These are phyloP conservation scores for Drosophila ananassae DNA, from an alignment of 1,140 invertebrate genomes.

Conservation along the genomic window DNA sequence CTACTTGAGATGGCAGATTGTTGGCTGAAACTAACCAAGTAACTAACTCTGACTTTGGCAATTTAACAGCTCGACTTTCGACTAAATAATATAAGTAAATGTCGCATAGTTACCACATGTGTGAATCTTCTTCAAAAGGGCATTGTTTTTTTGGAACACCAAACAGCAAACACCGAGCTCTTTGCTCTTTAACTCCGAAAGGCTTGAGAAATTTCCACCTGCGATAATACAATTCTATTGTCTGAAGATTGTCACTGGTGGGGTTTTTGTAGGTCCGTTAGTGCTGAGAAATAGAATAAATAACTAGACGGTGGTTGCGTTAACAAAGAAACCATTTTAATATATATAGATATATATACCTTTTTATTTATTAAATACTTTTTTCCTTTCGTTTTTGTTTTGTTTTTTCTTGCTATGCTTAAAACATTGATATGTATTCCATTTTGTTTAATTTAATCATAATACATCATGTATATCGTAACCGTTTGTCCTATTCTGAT, in stretches of 20 bases:
- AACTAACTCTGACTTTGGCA: slow-evolving; percentile 29
- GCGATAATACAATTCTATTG: slow-evolving; percentile 64
- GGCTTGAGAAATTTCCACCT: slow-evolving; percentile 75
- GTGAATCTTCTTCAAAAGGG: slow-evolving; percentile 14
- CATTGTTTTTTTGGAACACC: slow-evolving; percentile 34
- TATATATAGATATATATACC: slow-evolving; percentile 65
- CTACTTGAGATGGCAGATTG: slow-evolving; percentile 22
- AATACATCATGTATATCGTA: slow-evolving; percentile 66
- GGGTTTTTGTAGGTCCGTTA: slow-evolving; percentile 45
- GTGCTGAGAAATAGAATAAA: slow-evolving; percentile 56
- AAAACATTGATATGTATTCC: slow-evolving; percentile 82
- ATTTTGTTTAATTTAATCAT: slow-evolving; percentile 57
- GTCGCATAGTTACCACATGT: slow-evolving; percentile 48
- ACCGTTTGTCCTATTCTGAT: slow-evolving; percentile 26
- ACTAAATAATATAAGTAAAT: slow-evolving; percentile 51
- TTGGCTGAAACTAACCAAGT: not conserved
- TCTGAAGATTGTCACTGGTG: slow-evolving; percentile 65
- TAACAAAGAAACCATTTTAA: slow-evolving; percentile 78
- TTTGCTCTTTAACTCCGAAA: slow-evolving; percentile 53
- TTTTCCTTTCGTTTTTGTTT: slow-evolving; percentile 42
- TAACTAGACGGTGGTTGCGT: slow-evolving; percentile 53
- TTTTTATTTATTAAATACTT: slow-evolving; percentile 79
- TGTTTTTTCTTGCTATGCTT: slow-evolving; percentile 61
- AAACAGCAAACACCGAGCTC: slow-evolving; percentile 3
- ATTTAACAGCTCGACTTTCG: slow-evolving; percentile 43